Evolutionary conservation across 2,797 vertebrate species (phyloP).

Genomic region (Micrastur ruficollis): DNA sequence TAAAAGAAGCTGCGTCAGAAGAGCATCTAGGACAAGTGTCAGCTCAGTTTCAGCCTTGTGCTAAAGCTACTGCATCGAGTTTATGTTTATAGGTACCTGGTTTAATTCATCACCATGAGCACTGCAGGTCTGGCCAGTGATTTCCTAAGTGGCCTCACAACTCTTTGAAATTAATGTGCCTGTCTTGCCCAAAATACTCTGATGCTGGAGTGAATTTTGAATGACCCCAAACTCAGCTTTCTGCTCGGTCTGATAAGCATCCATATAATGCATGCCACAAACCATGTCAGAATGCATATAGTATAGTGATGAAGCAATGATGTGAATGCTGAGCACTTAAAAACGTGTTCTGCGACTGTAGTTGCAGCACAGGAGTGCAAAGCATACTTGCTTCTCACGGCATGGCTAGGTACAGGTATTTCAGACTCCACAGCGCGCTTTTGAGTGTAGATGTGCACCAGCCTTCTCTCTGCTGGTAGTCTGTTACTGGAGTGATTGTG

Average conservation of each 20-base stretch:
- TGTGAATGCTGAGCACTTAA: not conserved
- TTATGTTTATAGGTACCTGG: not conserved
- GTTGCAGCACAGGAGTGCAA: not conserved
- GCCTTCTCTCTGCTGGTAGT: not conserved
- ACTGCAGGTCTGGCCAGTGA: not conserved
- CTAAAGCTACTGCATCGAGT: not conserved
- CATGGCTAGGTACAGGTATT: not conserved
- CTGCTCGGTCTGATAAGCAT: not conserved
- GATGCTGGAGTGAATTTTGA: not conserved
- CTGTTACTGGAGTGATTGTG: not conserved
- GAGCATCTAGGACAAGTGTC: not conserved
- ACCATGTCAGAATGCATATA: accelerated
- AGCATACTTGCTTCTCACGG: not conserved
- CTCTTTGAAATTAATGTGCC: not conserved
- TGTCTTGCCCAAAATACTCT: not conserved
- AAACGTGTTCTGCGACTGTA: accelerated
- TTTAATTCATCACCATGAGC: not conserved
- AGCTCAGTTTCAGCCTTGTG: not conserved
- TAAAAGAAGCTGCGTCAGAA: not conserved
- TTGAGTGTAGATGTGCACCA: not conserved
- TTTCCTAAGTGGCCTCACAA: not conserved
- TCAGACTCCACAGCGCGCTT: not conserved
- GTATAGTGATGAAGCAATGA: not conserved
- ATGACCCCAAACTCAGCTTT: not conserved
- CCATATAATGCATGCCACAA: accelerated